Evolutionary conservation across 2,797 vertebrate species (phyloP), one percentile per base, ranked within the genome.

Genomic region (Alectoris magna): DNA sequence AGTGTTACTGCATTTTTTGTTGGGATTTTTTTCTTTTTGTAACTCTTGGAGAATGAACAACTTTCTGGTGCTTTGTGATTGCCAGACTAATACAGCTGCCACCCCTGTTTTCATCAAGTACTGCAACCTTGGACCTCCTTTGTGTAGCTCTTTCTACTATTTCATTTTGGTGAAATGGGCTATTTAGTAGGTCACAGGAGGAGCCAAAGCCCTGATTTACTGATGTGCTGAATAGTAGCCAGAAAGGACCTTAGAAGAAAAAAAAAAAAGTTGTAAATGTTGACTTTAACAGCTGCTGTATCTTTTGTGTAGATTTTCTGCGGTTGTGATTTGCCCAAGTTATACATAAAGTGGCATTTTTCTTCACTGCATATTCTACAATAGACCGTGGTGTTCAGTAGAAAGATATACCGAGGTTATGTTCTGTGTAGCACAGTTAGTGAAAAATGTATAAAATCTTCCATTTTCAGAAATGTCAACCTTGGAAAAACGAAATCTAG

Each of bases 141-240:
- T 77, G 46, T 56, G 87, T 76, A 95, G 73, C 48, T 89, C 82
- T 90, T 95, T 87, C 60, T 81, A 15, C 80, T 88, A 31, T 95
- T 96, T 96, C 62, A 87, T 93, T 96, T 93, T 92, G 62, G 82
- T 95, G 73, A 95, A 95, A 94, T 63, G 55, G 29, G 44, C 72
- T 85, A 55, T 91, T 90, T 88, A 94, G 72, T 68, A 93, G 73
- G 86, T 96, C 75, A 89, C 74, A 85, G 66, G 66, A 92, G 79
- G 68, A 88, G 29, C 84, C 70, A 93, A 68, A 93, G 15, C 63
- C 84, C 43, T 92, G 58, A 93, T 94, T 91, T 89, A 87, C 51
- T 93, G 24, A 38, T 87, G 55, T 87, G 22, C 27, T 83, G 59
- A 84, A 90, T 90, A 71, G 17, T 53, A 72, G 39, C 26, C 70